phyloP scores from a whole-genome alignment of 1,140 invertebrate species.

The Leptinotarsa defecta region DNA sequence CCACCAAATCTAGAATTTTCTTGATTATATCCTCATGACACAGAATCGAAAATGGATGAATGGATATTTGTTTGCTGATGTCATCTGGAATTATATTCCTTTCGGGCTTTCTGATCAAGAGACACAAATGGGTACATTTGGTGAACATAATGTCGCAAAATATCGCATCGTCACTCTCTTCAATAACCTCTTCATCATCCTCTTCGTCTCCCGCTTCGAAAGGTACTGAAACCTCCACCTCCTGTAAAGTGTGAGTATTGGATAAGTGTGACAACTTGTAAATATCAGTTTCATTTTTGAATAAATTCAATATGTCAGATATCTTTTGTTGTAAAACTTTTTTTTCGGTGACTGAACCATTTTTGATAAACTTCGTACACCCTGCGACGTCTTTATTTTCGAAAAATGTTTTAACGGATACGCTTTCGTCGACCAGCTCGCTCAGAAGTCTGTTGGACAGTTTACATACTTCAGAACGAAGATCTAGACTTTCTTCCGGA shows the following conservation, averaged over 20 bases:
- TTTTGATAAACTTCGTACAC: not conserved
- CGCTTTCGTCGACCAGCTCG: not conserved
- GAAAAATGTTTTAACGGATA: not conserved
- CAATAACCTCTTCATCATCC: not conserved
- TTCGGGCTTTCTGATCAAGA: not conserved
- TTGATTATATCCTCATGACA: not conserved
- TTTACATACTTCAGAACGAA: not conserved
- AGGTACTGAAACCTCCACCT: not conserved
- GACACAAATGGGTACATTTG: not conserved
- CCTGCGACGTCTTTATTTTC: not conserved
- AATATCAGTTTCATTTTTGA: not conserved
- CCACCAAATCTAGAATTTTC: not conserved
- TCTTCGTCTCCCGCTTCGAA: not conserved
- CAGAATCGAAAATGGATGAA: conserved; percentile 6
- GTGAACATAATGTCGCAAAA: not conserved
- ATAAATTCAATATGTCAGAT: not conserved
- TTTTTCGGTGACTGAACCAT: not conserved
- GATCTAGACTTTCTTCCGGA: not conserved
- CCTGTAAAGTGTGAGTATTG: not conserved
- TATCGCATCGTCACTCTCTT: not conserved
- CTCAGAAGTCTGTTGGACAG: not conserved
- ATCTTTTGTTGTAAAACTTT: not conserved
- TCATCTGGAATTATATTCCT: not conserved
- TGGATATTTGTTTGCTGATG: not conserved
- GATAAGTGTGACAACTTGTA: not conserved